Evolutionary conservation across 1,140 invertebrate genomes (phyloP).

Genomic region (Galleria mellonella): DNA sequence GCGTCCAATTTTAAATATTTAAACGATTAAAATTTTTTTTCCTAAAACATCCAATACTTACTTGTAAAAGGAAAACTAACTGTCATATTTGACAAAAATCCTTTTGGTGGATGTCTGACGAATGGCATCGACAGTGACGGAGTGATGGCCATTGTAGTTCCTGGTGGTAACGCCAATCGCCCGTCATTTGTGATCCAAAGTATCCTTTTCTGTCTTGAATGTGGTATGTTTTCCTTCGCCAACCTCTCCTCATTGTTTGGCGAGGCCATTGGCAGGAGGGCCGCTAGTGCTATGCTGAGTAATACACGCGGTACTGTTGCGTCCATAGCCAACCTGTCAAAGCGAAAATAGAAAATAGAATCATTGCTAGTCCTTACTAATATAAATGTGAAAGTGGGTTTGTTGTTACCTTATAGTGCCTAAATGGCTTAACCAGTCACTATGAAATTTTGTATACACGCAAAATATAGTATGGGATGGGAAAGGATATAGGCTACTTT

Average conservation of each 20-base stretch:
- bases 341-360: constrained; percentile 8
- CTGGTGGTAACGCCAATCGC: constrained; percentile 85
- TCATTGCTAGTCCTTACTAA: neutral
- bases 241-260: constrained; percentile 32
- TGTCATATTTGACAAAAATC: constrained; percentile 89
- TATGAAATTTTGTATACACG: too few species aligned
- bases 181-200: constrained; percentile 90
- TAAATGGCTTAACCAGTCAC: too few species aligned
- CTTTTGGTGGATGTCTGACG: constrained; percentile 87
- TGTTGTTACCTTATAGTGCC: too few species aligned
- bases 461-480: neutral
- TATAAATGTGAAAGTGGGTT: too few species aligned
- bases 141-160: constrained; percentile 85
- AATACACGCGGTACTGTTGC: constrained; percentile 48
- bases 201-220: constrained; percentile 86
- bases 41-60: constrained; percentile 70
- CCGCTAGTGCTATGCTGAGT: constrained; percentile 57
- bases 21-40: neutral
- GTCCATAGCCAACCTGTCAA: constrained; percentile 44
- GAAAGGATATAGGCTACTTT: too few species aligned
- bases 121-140: constrained; percentile 88
- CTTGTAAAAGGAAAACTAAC: constrained; percentile 91
- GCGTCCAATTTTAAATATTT: constrained; percentile 1
- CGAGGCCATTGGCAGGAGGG: constrained; percentile 50
- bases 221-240: constrained; percentile 68